Base-by-base conservation (phyloP, 2,888 invertebrate genomes). In the Cerceris rybyensis region DNA sequence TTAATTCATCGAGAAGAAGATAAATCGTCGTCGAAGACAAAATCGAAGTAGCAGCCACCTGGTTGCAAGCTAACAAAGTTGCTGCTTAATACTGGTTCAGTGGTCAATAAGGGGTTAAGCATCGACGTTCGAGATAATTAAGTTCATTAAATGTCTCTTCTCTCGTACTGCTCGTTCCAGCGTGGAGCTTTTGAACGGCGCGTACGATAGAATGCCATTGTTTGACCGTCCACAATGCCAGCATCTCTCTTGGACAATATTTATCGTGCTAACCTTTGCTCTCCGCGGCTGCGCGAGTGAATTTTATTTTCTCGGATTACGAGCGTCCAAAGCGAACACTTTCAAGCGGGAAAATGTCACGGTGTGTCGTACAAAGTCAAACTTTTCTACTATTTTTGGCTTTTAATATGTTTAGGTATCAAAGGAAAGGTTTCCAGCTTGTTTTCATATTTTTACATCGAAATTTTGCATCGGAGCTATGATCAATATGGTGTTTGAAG, bases 211-310 rank as follows among this genome's bases (percentile, higher is more conserved):
- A 78, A 76, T 77, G 71, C 74, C 72, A 82, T 81, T 82, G 84
- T 84, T 80, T 72, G 75, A 70, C 54, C n/a, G 74, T 49, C 68
- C 68, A 64, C 68, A 64, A 73, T 71, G 46, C 58, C 59, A 41
- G 61, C 69, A 57, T 70, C 68, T 59, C 81, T 75, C 75, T 60
- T 74, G 78, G 80, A 80, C 78, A 72, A 84, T 78, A 81, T 78
- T 84, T 84, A 84, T 84, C 84, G 81, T 60, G 43, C 59, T 81
- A 76, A 84, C 81, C 84, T 84, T 84, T 84, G 82, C 79, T 68
- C 78, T 28, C 28, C 28, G 28, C 63, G 69, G 43, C 43, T 39
- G 61, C 58, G 43, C 60, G 54, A 28, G 78, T 58, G 63, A 81
- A 81, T 78, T 82, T 82, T 69, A 77, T 77, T 80, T 80, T 68